Evolutionary conservation across 2,888 invertebrate species (phyloP).

Genomic region (Temnothorax ravouxi): DNA sequence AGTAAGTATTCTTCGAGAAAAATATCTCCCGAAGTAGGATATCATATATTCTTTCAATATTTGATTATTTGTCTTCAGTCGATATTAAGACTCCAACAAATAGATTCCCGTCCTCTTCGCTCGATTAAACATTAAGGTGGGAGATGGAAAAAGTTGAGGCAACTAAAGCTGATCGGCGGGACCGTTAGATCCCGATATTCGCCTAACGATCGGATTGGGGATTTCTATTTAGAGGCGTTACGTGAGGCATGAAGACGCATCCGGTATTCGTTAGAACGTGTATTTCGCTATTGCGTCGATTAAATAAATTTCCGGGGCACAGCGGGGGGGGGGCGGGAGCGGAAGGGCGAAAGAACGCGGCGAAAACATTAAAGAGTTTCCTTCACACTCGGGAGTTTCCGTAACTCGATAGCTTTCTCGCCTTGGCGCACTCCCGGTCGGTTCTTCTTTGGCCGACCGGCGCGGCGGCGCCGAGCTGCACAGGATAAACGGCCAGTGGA

Average conservation of each 20-base stretch:
- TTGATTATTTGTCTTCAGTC: neutral
- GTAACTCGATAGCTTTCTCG: slow-evolving; percentile 57
- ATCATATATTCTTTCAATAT: slow-evolving; percentile 26
- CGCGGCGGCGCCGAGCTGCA: slow-evolving; percentile 17
- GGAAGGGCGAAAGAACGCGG: slow-evolving; percentile 39
- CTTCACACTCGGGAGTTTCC: slow-evolving; percentile 57
- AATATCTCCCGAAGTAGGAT: neutral
- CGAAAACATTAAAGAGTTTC: slow-evolving; percentile 56
- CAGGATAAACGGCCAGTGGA: slow-evolving; percentile 57
- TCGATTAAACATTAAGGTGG: slow-evolving; percentile 8
- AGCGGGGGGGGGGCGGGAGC: neutral
- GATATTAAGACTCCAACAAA: slow-evolving; percentile 40
- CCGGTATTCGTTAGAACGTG: slow-evolving; percentile 15
- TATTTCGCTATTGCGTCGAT: slow-evolving; percentile 34
- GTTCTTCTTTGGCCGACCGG: slow-evolving; percentile 40
- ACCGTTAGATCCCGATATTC: neutral
- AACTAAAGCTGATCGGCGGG: neutral
- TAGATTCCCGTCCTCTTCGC: neutral
- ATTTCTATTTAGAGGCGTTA: neutral
- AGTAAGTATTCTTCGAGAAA: neutral
- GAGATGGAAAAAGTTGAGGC: neutral
- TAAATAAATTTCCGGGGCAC: slow-evolving; percentile 36
- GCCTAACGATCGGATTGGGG: neutral
- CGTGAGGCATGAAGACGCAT: neutral
- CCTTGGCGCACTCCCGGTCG: slow-evolving; percentile 34